Evolutionary conservation across 2,888 invertebrate species (phyloP), one percentile per base, ranked within the genome.

Genomic region (Epinotia bilunana): DNA sequence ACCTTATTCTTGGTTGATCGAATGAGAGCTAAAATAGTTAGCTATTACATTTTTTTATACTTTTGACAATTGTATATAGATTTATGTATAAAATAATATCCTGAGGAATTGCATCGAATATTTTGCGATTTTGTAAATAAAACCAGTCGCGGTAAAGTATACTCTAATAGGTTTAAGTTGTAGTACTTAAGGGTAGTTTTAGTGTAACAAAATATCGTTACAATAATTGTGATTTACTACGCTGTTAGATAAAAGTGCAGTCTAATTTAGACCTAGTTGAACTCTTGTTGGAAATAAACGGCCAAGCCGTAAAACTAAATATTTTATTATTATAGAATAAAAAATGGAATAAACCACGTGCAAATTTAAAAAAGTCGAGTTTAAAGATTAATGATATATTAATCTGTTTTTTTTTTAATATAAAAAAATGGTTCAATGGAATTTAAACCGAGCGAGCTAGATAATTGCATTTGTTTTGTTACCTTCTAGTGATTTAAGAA

Each of bases 51-150:
- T 39, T 39, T 39, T 39, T 39, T 9, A 9, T 55, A 49, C 2
- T 16, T 5, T 49, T 11, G 46, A 20, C 16, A 23, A n/a, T 49
- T 53, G 67, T 57, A 57, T 7, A 67, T 67, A 55, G 9, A 20
- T 16, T 3, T 55, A 7, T 57, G 55, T 18, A 5, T 67, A 33
- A 18, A 13, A 18, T 39, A 23, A 53, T 53, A 53, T 64, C 12
- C 64, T 64, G 20, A 70, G 58, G 58, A 75, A 67, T 72, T 65
- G 75, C 75, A 75, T 55, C 74, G 74, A 75, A 74, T 39, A 74
- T 20, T 33, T 46, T 71, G 60, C 74, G 71, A 75, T 71, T 75
- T 60, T 60, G 43, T 53, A 65, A 53, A 49, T 9, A 28, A 43
- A 23, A 39, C 16, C 53, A 57, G 65, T 75, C 57, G 61, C 57